Base-by-base conservation (phyloP, 2,113 vertebrate species). In the Saccopteryx bilineata region DNA sequence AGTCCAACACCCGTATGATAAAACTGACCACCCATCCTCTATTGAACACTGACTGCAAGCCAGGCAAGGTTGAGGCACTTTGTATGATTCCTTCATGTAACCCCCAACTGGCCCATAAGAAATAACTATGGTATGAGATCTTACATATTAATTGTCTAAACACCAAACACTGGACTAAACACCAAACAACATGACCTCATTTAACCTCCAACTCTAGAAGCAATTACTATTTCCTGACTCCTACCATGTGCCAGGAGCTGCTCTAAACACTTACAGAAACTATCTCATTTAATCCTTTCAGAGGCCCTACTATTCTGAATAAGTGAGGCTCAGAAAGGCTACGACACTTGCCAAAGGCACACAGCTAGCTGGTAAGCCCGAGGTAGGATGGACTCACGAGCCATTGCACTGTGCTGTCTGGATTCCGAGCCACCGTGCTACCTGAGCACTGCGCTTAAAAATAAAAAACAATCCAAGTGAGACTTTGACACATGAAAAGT, bases 191-290 rank as follows among this genome's bases (percentile, higher is more conserved):
- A 90, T 68, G 5, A 56, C 71, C 61, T 96, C 48, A 10, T 48
- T 75, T 92, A 54, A 71, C 54, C 72, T 89, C 71, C 61, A 82
- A 33, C 15, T 74, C 68, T 21, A 48, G 31, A 76, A 89, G 11
- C 48, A 85, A 56, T 61, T n/a, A 9, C 76, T 87, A 26, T 26
- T 83, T 23, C 39, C 19, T 61, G 50, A 56, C 26, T 31, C 66
- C 68, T 18, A 11, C 12, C 4, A 1, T 2, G 4, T 19, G 39
- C 87, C 66, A 74, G 66, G 24, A 52, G 76, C 21, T 5, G 9
- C 76, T 88, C 68, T 60, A 33, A 93, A 72, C 39, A 48, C 61
- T 52, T 61, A 80, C 2, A 87, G 60, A 76, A 90, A 87, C 33
- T 3, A 81, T 66, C 80, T 92, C 75, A 10, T 65, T 31, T 83